Evolutionary conservation across 2,888 invertebrate species (phyloP).

Genomic region (Mystacides longicornis): DNA sequence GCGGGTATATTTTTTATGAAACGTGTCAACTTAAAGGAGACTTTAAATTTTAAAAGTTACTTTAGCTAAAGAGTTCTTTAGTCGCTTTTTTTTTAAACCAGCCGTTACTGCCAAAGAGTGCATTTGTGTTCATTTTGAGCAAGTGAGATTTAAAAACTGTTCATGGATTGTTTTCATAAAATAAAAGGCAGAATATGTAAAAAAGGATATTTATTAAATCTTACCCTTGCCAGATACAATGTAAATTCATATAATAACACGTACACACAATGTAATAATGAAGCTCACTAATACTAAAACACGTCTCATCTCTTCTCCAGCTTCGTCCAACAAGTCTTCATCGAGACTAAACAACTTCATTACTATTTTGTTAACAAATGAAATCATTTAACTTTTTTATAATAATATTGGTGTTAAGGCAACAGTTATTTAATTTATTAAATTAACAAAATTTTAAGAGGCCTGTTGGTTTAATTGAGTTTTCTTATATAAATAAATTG

Average conservation of each 20-base stretch:
- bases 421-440: conserved; percentile 10
- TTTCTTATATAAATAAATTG: background rate
- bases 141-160: too few relatives aligned
- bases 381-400: conserved; percentile 14
- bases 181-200: conserved; percentile 17
- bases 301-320: conserved; percentile 16
- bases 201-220: conserved; percentile 25
- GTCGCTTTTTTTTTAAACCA: too few relatives aligned
- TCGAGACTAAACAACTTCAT: too few relatives aligned
- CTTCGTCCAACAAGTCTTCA: conserved; percentile 9
- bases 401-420: conserved; percentile 20
- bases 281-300: conserved; percentile 19
- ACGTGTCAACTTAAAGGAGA: too few relatives aligned
- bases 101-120: too few relatives aligned
- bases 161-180: too few relatives aligned
- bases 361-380: conserved; percentile 7
- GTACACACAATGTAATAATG: conserved; percentile 16
- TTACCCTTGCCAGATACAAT: conserved; percentile 23
- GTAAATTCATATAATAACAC: conserved; percentile 10
- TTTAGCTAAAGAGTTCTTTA: too few relatives aligned
- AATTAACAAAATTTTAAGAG: background rate
- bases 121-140: too few relatives aligned
- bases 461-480: background rate
- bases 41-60: too few relatives aligned
- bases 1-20: too few relatives aligned